A percentile compares a stretch with the other conserved stretches of the same genome.
These are phyloP conservation scores for Platichthys flesus DNA, from an alignment of 2,113 vertebrate species.

Conservation along the genomic window DNA sequence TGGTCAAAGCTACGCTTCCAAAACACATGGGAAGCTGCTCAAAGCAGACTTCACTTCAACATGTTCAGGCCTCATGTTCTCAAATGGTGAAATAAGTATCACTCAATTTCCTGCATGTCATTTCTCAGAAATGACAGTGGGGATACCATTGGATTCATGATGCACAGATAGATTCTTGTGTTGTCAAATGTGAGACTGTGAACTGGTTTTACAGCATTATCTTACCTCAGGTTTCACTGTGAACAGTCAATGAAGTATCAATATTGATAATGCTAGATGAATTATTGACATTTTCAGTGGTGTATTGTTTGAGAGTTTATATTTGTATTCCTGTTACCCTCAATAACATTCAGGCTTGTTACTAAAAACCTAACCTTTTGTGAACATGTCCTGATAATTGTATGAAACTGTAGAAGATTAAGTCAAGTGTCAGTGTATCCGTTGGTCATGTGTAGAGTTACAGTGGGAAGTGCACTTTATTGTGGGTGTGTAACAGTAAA, in stretches of 20 bases:
- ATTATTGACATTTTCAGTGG: not conserved
- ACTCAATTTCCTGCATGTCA: not conserved
- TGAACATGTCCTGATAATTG: not conserved
- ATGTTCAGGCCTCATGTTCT: too few species aligned
- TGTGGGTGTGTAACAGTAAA: conserved; percentile 24
- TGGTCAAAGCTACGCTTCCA: too few species aligned
- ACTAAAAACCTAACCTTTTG: not conserved
- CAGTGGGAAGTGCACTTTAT: conserved; percentile 3
- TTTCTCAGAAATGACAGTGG: not conserved
- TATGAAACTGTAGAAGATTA: not conserved
- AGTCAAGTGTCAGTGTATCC: not conserved
- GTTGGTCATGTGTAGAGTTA: conserved; percentile 3
- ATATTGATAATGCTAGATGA: not conserved
- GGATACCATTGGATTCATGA: not conserved
- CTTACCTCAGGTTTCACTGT: not conserved
- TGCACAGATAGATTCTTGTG: not conserved
- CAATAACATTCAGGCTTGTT: not conserved
- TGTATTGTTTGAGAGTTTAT: not conserved
- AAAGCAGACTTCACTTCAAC: not conserved
- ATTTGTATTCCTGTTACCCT: not conserved
- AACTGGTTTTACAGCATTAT: not conserved
- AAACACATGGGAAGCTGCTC: not conserved
- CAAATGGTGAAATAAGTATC: not conserved
- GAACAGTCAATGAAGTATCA: not conserved
- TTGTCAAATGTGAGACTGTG: not conserved